Conservation (phyloP, 2,113 vertebrate genomes). For the Oryctolagus cuniculus region mOryCun1.1 NC_091444.1:19242001-19242500, state of each 20-base stretch:
- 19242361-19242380: slow-evolving; percentile 72
- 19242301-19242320: slow-evolving; percentile 72
- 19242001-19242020: too few relatives aligned
- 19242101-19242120: neutral
- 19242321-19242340: slow-evolving; percentile 84
- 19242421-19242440: neutral
- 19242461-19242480: slow-evolving; percentile 42
- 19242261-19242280: neutral
- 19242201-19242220: neutral
- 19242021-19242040: too few relatives aligned
- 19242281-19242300: slow-evolving; percentile 18
- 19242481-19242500: neutral
- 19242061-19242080: too few relatives aligned
- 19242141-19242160: neutral
- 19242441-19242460: neutral
- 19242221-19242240: slow-evolving; percentile 60
- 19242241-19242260: neutral
- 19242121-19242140: neutral
- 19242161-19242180: too few relatives aligned
- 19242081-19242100: too few relatives aligned
- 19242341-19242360: slow-evolving; percentile 77
- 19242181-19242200: neutral
- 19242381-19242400: slow-evolving; percentile 80
- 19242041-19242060: too few relatives aligned
- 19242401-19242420: slow-evolving; percentile 61